Base-by-base conservation (phyloP, 2,113 vertebrate species). In the Otolemur garnettii region DNA sequence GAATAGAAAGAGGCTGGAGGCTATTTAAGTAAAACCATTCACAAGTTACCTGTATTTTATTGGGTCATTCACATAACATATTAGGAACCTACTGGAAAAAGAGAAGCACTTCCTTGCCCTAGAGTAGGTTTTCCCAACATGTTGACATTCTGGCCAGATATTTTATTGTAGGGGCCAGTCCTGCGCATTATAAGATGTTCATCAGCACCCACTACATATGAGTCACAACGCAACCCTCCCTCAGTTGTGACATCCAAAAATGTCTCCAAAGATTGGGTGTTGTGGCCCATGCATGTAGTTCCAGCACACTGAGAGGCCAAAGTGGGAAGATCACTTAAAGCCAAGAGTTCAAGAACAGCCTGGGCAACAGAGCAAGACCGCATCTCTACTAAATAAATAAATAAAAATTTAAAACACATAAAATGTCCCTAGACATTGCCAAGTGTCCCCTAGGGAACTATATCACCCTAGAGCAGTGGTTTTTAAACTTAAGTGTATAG, bases 11-110 rank as follows among this genome's bases (percentile, higher is more conserved):
- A 60, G 82, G 26, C 84, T 90, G 9, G 80, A 77, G 55, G 12
- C 55, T 82, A 35, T 66, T 88, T 87, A 80, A 88, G 50, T 84
- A 69, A 88, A 94, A 80, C n/a, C 4, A 24, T 66, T 68, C 9
- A 28, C n/a, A 26, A 13, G 85, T 22, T 89, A 80, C 22, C 74
- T 80, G 12, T 69, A 55, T 66, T 91, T 85, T 81, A 35, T 59
- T 90, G 17, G 60, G 10, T 66, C 19, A 57, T 79, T 93, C 69
- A 68, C 24, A 18, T 80, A 85, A 90, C 33, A 17, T 66, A 75
- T 68, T 64, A 26, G n/a, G 22, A 81, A 69, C 68, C 60, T 30
- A 42, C 24, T 22, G 17, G 62, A 35, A 68, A 72, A 59, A 60
- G 57, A 93, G 22, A 62, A 74, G 6, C 62, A 59, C 38, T 74